Evolutionary conservation across 2,797 vertebrate genomes (phyloP).

Genomic region (Mallotus villosus): DNA sequence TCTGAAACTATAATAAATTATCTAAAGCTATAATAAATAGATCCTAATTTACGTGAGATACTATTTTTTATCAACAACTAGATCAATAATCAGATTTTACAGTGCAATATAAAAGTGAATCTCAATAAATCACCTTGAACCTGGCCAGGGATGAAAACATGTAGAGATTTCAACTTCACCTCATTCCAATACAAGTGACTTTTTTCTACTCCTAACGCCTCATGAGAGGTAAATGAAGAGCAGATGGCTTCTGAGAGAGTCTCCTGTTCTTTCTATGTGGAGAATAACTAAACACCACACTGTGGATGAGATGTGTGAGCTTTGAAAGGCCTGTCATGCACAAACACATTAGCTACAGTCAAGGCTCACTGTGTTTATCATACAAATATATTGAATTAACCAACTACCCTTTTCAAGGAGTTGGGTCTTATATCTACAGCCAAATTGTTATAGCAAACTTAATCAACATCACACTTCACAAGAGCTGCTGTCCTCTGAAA

Average conservation of each 20-base stretch:
- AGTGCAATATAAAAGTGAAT: slow-evolving; percentile 58
- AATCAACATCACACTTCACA: too few relatives aligned
- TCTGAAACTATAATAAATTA: too few relatives aligned
- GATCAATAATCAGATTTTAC: slow-evolving; percentile 19
- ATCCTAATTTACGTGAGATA: too few relatives aligned
- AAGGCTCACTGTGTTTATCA: not conserved
- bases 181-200: slow-evolving; percentile 55
- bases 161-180: slow-evolving; percentile 33
- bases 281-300: slow-evolving; percentile 72
- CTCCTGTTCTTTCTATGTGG: slow-evolving; percentile 62
- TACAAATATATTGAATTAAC: too few relatives aligned
- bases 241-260: slow-evolving; percentile 76
- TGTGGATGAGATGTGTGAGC: slow-evolving; percentile 64
- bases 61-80: too few relatives aligned
- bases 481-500: too few relatives aligned
- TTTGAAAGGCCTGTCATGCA: slow-evolving; percentile 51
- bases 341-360: slow-evolving; percentile 52
- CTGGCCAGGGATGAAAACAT: slow-evolving; percentile 54
- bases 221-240: slow-evolving; percentile 64
- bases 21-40: too few relatives aligned
- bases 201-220: slow-evolving; percentile 63
- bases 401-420: too few relatives aligned
- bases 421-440: too few relatives aligned
- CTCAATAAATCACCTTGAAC: slow-evolving; percentile 47
- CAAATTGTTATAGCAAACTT: too few relatives aligned